Evolutionary conservation across 2,113 vertebrate species (phyloP).

Genomic region (Chitala chitala): DNA sequence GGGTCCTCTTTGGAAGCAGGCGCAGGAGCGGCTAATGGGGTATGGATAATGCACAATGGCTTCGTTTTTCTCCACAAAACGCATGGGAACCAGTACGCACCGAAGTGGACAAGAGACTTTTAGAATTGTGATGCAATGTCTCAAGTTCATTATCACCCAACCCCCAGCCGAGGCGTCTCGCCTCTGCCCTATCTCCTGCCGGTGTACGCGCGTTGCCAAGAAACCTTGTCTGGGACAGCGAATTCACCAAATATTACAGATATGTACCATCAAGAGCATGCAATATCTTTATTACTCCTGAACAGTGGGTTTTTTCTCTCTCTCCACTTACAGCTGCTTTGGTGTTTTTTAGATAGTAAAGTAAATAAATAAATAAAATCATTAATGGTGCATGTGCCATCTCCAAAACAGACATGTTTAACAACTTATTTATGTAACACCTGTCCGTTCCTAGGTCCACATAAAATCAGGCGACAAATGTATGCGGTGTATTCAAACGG

Average conservation of each 20-base stretch:
- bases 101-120: constrained; percentile 61
- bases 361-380: no score
- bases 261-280: neutral
- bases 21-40: constrained; percentile 59
- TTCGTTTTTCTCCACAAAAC: constrained; percentile 46
- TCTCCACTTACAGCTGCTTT: no score
- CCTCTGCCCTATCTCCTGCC: constrained; percentile 26
- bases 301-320: no score
- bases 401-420: no score
- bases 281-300: neutral
- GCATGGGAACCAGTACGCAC: constrained; percentile 72
- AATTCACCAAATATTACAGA: constrained; percentile 3
- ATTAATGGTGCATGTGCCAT: no score
- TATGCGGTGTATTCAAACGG: no score
- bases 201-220: constrained; percentile 11
- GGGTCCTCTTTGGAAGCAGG: constrained; percentile 59
- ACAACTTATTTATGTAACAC: no score
- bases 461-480: no score
- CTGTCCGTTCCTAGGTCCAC: no score
- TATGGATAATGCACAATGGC: constrained; percentile 56
- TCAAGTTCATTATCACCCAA: constrained; percentile 75
- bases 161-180: constrained; percentile 35
- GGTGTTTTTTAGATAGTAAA: no score
- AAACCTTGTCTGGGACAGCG: constrained; percentile 20
- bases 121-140: constrained; percentile 69